Conservation (phyloP, 2,888 invertebrate species). For the Eupithecia centaureata region DNA sequence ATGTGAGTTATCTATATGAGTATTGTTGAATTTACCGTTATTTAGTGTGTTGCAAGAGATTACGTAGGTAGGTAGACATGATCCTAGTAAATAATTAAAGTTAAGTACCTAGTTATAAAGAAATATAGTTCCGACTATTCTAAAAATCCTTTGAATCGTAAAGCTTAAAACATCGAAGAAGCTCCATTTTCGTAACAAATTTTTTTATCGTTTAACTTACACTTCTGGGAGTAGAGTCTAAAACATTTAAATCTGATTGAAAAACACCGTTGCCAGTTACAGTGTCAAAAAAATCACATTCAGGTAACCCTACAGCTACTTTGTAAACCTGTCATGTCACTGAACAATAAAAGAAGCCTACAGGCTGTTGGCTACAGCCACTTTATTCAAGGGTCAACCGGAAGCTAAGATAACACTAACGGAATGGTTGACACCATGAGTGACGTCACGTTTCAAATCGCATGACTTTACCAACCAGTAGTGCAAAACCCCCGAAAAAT, state of each 20-base stretch:
- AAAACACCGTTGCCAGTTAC: too few species aligned
- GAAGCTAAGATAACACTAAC: conserved; percentile 82
- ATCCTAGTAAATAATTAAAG: neutral
- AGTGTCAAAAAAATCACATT: too few species aligned
- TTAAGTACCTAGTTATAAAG: neutral
- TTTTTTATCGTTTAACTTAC: neutral
- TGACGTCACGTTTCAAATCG: conserved; percentile 83
- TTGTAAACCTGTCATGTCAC: conserved; percentile 64
- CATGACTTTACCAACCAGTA: conserved; percentile 63
- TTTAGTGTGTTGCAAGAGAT: neutral
- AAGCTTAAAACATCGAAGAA: neutral
- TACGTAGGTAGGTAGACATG: neutral
- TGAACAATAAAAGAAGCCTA: conserved; percentile 60
- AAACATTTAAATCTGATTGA: neutral
- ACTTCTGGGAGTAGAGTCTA: neutral
- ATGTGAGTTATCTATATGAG: conserved; percentile 20
- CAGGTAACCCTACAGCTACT: neutral
- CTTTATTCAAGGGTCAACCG: conserved; percentile 73
- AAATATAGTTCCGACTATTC: neutral
- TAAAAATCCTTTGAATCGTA: neutral
- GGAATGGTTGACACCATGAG: conserved; percentile 83
- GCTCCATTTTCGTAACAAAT: neutral
- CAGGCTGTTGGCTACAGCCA: too few species aligned
- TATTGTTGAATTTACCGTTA: conserved; percentile 9
- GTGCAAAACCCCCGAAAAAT: conserved; percentile 45